Base-by-base conservation (phyloP, 2,113 vertebrate genomes). In the Ctenomys sociabilis region DNA sequence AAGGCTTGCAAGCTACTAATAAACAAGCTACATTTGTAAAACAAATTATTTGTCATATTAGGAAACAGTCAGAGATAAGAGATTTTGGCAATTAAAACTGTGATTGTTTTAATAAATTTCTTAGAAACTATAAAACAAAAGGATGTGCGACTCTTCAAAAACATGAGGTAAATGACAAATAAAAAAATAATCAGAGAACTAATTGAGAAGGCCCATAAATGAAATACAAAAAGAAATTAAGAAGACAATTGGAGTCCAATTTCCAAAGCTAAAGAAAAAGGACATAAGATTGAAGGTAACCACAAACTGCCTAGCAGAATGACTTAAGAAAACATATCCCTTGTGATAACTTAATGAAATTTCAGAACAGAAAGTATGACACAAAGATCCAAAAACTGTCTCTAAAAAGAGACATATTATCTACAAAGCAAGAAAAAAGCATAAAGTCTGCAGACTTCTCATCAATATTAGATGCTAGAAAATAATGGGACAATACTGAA, bases 201-300 rank as follows among this genome's bases (percentile, higher is more conserved):
- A 70, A 5, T 4, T 85, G 22, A 95, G 32, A 49, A 85, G 22
- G 52, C 72, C 37, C n/a, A 30, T 35, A 21, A 91, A 40, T 49
- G 66, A 88, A 54, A 92, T 59, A 14, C n/a, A 77, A 93, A 63
- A 87, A 90, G 75, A 95, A 95, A 94, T 30, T 45, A 84, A 68
- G 77, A 85, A 61, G 85, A 89, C 6, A 91, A 84, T 3, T 78
- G 43, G 61, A 73, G 45, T 88, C 37, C 59, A 32, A 89, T 45
- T 52, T 91, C 52, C 21, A 45, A 7, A 91, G 19, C n/a, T 77
- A 43, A 90, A 77, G 52, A 73, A 12, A 73, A 52, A 90, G 40
- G 21, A 24, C 26, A 12, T 21, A 43, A 59, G n/a, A 81, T 24
- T 61, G 61, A 28, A 28, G 26, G 24, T 40, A 49, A 90, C 1